phyloP scores from a whole-genome alignment of 2,888 invertebrate species.

The Adela reaumurella region DNA sequence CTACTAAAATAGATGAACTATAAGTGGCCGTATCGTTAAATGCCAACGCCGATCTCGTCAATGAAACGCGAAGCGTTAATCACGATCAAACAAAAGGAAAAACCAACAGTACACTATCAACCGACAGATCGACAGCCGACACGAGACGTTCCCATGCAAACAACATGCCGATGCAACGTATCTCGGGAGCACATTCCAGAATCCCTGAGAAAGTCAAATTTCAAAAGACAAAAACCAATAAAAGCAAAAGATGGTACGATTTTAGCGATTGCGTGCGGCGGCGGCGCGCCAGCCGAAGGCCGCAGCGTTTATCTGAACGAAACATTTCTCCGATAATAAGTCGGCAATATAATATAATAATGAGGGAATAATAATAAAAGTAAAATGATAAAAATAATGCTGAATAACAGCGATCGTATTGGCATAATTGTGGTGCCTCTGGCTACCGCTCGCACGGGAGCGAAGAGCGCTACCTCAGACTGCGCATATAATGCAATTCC shows the following conservation, averaged over 20 bases:
- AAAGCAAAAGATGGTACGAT: not conserved
- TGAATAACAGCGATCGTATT: not conserved
- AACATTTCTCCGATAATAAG: constrained; percentile 57
- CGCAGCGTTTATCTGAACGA: constrained; percentile 51
- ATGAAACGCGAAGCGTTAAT: too few relatives aligned
- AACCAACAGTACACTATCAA: too few relatives aligned
- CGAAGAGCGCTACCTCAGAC: too few relatives aligned
- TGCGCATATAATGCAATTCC: too few relatives aligned
- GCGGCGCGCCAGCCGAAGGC: constrained; percentile 19
- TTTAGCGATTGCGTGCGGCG: constrained; percentile 26
- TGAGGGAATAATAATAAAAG: constrained; percentile 52
- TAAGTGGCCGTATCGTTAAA: too few relatives aligned
- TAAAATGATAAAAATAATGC: not conserved
- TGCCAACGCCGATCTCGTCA: too few relatives aligned
- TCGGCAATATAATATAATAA: constrained; percentile 53
- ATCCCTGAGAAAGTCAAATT: not conserved
- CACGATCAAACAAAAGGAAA: too few relatives aligned
- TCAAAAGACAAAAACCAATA: not conserved
- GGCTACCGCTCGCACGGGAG: not conserved
- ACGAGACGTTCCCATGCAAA: not conserved
- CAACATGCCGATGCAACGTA: not conserved
- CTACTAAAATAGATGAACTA: not conserved
- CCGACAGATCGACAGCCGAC: not conserved
- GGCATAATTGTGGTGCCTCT: not conserved
- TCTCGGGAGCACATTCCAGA: not conserved